Base-by-base conservation (phyloP, 2,888 invertebrate genomes). In the Limnephilus rhombicus region DNA sequence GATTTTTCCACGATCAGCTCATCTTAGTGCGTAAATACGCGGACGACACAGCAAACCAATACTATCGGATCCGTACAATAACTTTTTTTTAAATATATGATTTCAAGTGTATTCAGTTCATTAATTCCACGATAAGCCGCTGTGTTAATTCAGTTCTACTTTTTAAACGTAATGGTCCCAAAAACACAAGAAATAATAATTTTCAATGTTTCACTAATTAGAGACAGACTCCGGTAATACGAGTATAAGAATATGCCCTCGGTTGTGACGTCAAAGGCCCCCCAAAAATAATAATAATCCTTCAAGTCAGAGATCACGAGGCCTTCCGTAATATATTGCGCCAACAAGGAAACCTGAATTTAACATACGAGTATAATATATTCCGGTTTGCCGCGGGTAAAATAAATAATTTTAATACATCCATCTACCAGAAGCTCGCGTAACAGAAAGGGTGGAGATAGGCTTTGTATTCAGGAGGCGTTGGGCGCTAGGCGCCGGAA, bases 401-500 rank as follows among this genome's bases (percentile, higher is more conserved):
- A 90, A 90, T 90, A 90, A 90, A 90, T 90, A 90, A 90, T 90
- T 82, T 90, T 90, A 81, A 90, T 82, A 90, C 90, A 90, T 90
- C 82, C 82, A 90, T 90, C 90, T 82, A 45, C 82, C n/a, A 12
- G 45, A 49, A 0, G 37, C 90, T 90, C 88, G 2, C 15, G 31
- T 90, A 82, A 90, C 90, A 12, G 89, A 81, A 41, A 53, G 34
- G 41, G 37, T 18, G n/a, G 7, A 88, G 13, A 49, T 45, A 86
- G 45, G 29, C 49, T 86, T 45, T 86, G 86, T 86, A 29, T 45
- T 86, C 41, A 34, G 24, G 9, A 68, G 68, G 68, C 68, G 68
- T 68, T 68, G 7, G 68, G 68, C 68, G 68, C 24, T 68, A 68
- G 68, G 68, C n/a, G 68, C 68, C 24, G 68, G 68, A 68, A 68